Conservation (phyloP, 2,888 invertebrate species). For the Acanthoscelides obtectus region DNA sequence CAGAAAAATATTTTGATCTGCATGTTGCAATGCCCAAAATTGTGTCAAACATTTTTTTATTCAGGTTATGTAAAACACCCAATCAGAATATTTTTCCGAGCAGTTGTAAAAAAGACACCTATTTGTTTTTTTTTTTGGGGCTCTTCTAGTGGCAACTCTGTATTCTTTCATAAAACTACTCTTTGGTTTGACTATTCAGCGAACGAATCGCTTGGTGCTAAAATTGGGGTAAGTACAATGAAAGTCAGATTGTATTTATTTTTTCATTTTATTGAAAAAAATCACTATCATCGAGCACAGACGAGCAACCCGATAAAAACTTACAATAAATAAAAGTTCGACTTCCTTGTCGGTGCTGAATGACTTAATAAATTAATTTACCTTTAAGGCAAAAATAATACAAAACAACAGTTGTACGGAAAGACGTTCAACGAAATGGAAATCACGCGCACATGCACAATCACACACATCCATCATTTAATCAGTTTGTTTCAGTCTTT, state of each 20-base stretch:
- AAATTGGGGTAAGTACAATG: not conserved
- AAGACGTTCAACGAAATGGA: conserved; percentile 12
- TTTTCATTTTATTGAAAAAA: not conserved
- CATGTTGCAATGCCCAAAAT: too few relatives aligned
- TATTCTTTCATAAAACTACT: too few relatives aligned
- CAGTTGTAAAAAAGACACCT: too few relatives aligned
- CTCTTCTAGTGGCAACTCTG: too few relatives aligned
- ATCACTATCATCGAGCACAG: not conserved
- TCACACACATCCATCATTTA: conserved; percentile 26
- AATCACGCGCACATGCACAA: conserved; percentile 12
- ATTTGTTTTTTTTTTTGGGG: too few relatives aligned
- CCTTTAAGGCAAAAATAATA: conserved; percentile 3
- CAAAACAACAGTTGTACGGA: not conserved
- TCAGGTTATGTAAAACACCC: too few relatives aligned
- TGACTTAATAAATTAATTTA: conserved; percentile 2
- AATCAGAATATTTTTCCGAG: too few relatives aligned
- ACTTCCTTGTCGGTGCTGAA: not conserved
- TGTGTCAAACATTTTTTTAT: too few relatives aligned
- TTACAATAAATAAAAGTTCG: not conserved
- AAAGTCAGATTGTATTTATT: not conserved
- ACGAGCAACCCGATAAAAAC: not conserved
- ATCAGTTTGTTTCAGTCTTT: conserved; percentile 22
- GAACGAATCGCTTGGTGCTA: too few relatives aligned
- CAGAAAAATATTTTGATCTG: too few relatives aligned
- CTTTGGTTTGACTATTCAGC: too few relatives aligned